Evolutionary conservation across 2,113 vertebrate species (phyloP), one percentile per base, ranked within the genome.

Genomic region (Dasyprocta punctata): DNA sequence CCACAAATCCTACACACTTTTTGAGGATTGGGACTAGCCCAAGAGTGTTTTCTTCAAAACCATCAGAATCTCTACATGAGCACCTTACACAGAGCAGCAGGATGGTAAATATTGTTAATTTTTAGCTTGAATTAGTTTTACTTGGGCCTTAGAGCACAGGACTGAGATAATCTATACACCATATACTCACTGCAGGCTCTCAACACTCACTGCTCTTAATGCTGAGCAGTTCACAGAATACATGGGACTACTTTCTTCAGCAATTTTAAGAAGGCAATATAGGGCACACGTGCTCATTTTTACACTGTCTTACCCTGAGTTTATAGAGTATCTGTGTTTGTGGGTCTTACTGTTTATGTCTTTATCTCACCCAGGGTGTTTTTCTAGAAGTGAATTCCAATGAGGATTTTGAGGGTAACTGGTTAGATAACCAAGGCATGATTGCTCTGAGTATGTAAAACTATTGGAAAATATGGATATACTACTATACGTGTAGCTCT

Each of bases 311-410:
- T 10, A 61, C 38, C 81, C 41, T 95, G 61, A 36, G 61, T 56
- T 61, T 90, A 61, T 13, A 41, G 10, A 85, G 20, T 30, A 3
- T 38, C 58, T 78, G 36, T 60, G 20, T 22, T 65, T 86, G 28
- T 20, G 71, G 54, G 22, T 28, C 54, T 92, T 75, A 75, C 12
- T 52, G 24, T 49, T 85, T 77, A 63, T 58, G 93, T 65, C 47
- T 87, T 89, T 60, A 73, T 85, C 78, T 90, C 63, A 69, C 33
- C 7, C 38, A 67, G 5, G 89, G 4, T 86, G 44, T 52, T 8
- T 60, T 96, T 84, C 81, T 73, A 89, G 33, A 86, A 94, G 2
- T 77, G 73, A 88, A 80, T 94, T 89, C 77, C 92, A 47, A 77
- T 86, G 81, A 89, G 52, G 20, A 73, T 93, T 87, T 54, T 47